These are phyloP conservation scores for Garra rufa DNA, from an alignment of 2,113 vertebrate species.

Conservation along the genomic window DNA sequence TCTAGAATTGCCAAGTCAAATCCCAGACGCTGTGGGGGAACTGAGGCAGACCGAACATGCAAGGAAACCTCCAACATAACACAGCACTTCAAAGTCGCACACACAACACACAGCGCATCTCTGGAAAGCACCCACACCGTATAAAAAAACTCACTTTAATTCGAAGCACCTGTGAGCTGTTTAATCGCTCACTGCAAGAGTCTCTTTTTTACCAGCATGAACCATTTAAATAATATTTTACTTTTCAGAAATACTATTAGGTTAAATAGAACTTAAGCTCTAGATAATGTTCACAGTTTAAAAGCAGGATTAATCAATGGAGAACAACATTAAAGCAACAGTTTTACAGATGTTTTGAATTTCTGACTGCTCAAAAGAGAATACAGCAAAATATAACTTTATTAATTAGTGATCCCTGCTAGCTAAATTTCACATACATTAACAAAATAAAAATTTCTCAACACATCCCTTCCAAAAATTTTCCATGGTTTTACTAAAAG, in stretches of 20 bases:
- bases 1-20: conserved; percentile 18
- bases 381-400: no score
- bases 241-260: background rate
- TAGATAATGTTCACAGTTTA: background rate
- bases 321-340: no score
- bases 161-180: conserved; percentile 29
- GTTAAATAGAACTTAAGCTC: background rate
- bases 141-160: conserved; percentile 18
- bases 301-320: no score
- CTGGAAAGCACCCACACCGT: conserved; percentile 4
- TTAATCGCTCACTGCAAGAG: conserved; percentile 7
- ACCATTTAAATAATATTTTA: background rate
- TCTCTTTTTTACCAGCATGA: background rate
- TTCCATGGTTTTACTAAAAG: no score
- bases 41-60: conserved; percentile 3
- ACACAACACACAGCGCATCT: conserved; percentile 9
- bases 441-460: no score
- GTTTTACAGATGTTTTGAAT: no score
- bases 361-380: no score
- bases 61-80: background rate
- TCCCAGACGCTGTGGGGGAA: conserved; percentile 36
- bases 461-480: no score
- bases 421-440: no score
- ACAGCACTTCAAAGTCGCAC: conserved; percentile 21
- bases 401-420: no score